Evolutionary conservation across 64 coral and sea anemone species (phyloP), one percentile per base, ranked within the genome.

Genomic region (Trachythela sp.): DNA sequence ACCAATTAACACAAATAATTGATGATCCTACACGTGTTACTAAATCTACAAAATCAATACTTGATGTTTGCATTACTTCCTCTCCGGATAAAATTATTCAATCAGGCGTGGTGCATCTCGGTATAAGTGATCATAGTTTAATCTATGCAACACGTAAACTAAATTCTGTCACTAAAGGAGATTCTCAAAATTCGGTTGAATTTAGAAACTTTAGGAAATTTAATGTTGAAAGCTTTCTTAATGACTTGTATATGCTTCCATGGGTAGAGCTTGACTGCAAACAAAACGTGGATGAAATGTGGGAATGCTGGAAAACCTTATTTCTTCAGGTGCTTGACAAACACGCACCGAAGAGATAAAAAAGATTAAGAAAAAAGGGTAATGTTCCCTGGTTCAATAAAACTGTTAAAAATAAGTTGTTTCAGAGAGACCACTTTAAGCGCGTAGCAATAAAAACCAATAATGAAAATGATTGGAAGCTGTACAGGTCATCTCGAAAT

Each of bases 141-240:
- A 48, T 89, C 29, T 89, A 77, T 88, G 87, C 87, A 70, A 72
- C 64, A 64, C 87, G 87, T n/a, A 88, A 88, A 88, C 22, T 88
- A 39, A 72, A 64, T 27, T 64, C 9, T 70, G 54, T 72, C 52
- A 88, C 58, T 37, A 64, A 39, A 88, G 36, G 87, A 70, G 39
- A 2, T 17, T 77, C 52, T 64, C 87, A 88, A 70, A 88, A 88
- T 88, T 70, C 33, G 13, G 39, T 88, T 70, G 87, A 88, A 88
- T 88, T 70, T 88, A 88, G 87, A 88, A 72, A 88, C 87, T 70
- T 88, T 64, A 88, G 64, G 8, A 88, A 88, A 17, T 88, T 88
- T 72, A 88, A 88, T 71, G 87, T 41, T 88, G 87, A 59, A 87
- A 59, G 48, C 85, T 36, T 49, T 56, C 54, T 56, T 35, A 59